These are phyloP conservation scores for Cerastoderma edule DNA, from an alignment of 2,888 invertebrate genomes.

Conservation along the genomic window DNA sequence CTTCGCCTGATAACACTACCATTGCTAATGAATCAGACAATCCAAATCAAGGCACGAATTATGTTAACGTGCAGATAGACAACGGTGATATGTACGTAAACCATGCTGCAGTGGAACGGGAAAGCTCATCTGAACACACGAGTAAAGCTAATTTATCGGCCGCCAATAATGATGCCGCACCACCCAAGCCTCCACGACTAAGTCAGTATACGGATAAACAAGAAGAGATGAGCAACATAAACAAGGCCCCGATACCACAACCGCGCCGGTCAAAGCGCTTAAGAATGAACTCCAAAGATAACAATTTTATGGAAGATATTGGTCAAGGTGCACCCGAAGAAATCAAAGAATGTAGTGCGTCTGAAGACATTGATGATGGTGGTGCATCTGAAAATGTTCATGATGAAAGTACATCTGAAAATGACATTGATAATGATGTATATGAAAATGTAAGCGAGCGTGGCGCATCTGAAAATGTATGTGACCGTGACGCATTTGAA, in stretches of 20 bases:
- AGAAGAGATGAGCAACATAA: not conserved
- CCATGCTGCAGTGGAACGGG: not conserved
- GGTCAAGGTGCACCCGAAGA: not conserved
- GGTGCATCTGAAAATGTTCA: not conserved
- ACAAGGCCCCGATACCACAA: constrained; percentile 13
- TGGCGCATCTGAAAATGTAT: not conserved
- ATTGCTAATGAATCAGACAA: not conserved
- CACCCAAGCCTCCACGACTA: too few relatives aligned
- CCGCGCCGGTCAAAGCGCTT: not conserved
- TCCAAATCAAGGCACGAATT: not conserved
- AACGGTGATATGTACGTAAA: not conserved
- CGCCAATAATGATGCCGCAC: too few relatives aligned
- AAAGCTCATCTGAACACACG: not conserved
- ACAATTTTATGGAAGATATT: not conserved
- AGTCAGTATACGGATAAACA: too few relatives aligned
- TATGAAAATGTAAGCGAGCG: not conserved
- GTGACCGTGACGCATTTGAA: not conserved
- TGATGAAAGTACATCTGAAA: not conserved
- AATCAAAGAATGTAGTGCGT: not conserved
- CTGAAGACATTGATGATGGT: not conserved
- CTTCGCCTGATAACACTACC: not conserved
- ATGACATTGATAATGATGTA: not conserved
- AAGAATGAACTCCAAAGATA: not conserved
- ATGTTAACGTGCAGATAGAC: not conserved
- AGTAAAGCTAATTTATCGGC: too few relatives aligned